These are phyloP conservation scores for Monochamus alternatus DNA, from an alignment of 2,888 invertebrate genomes.

Conservation along the genomic window DNA sequence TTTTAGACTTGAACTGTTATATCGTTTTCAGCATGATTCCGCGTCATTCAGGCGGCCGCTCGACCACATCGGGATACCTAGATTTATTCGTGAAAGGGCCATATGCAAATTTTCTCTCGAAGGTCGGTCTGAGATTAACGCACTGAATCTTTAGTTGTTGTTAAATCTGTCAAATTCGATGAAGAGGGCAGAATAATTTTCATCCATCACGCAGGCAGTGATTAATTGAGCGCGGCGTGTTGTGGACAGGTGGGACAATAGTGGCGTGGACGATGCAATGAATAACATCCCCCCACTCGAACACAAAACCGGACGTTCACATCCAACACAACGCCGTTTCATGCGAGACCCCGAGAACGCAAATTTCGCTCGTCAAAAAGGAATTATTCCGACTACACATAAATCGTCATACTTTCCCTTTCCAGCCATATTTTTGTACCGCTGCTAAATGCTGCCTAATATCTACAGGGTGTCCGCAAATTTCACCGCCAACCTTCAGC, in stretches of 20 bases:
- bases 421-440: too few species aligned
- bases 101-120: constrained; percentile 39
- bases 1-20: too few species aligned
- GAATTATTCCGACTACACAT: constrained; percentile 31
- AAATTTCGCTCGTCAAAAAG: constrained; percentile 40
- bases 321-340: constrained; percentile 34
- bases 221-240: constrained; percentile 67
- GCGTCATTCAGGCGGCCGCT: background rate
- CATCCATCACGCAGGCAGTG: constrained; percentile 67
- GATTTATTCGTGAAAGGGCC: constrained; percentile 32
- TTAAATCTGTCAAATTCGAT: constrained; percentile 60
- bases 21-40: background rate
- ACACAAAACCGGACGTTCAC: constrained; percentile 43
- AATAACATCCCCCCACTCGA: constrained; percentile 58
- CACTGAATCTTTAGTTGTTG: constrained; percentile 56
- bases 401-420: too few species aligned
- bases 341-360: constrained; percentile 31
- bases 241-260: constrained; percentile 69
- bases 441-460: too few species aligned
- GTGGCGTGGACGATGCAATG: constrained; percentile 62
- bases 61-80: constrained; percentile 13
- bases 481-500: too few species aligned
- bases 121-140: constrained; percentile 46
- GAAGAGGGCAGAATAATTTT: constrained; percentile 67
- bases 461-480: too few species aligned